A percentile compares a stretch with the other conserved stretches of the same genome.
Conservation (phyloP, 2,888 invertebrate species). For the Tortrix viridana region DNA sequence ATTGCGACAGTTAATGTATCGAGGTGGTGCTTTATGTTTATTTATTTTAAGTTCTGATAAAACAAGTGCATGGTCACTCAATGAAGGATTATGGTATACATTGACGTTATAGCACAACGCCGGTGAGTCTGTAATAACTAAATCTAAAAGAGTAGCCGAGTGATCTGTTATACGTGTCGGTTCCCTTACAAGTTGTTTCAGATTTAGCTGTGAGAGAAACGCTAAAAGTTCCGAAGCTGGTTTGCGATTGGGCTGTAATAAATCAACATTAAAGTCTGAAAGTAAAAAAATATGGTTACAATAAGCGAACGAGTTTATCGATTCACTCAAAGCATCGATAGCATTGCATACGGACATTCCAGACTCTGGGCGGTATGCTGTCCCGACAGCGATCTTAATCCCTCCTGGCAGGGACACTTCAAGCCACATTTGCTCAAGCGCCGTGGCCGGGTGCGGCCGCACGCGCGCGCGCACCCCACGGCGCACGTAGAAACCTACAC, state of each 20-base stretch:
- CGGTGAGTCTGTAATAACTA: constrained; percentile 39
- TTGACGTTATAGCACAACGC: background rate
- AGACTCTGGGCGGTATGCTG: constrained; percentile 13
- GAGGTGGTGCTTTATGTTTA: background rate
- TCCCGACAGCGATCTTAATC: constrained; percentile 2
- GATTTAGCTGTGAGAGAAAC: background rate
- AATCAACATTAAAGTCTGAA: constrained; percentile 35
- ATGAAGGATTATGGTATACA: background rate
- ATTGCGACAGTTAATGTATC: background rate
- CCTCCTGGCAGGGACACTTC: constrained; percentile 11
- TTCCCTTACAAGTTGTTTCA: constrained; percentile 30
- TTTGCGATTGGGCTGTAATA: constrained; percentile 5
- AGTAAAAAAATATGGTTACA: constrained; percentile 32
- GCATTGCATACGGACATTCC: constrained; percentile 20
- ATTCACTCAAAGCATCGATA: constrained; percentile 34
- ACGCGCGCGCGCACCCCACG: constrained; percentile 7
- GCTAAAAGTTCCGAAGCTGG: background rate
- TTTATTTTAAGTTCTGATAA: background rate
- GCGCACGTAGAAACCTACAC: background rate
- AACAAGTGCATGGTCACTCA: constrained; percentile 2
- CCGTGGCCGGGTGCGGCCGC: background rate
- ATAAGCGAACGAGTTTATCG: constrained; percentile 4
- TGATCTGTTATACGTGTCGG: constrained; percentile 32
- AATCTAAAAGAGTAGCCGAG: constrained; percentile 3
- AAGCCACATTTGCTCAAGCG: constrained; percentile 22